phyloP scores from a whole-genome alignment of 2,113 vertebrate genomes.

The Barnardius zonarius region DNA sequence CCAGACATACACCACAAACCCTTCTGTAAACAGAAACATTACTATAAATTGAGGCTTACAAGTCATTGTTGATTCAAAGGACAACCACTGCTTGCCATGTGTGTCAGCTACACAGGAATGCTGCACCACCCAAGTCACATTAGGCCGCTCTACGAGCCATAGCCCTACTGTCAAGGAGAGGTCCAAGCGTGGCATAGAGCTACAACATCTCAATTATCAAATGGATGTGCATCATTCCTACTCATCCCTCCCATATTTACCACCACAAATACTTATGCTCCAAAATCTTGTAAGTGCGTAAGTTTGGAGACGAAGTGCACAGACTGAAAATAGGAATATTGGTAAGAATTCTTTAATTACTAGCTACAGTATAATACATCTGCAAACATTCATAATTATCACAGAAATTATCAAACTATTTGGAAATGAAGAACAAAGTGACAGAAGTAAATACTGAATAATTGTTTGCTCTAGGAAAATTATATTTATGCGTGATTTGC shows the following conservation, averaged over 20 bases:
- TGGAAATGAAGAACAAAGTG: not conserved
- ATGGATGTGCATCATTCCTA: not conserved
- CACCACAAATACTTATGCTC: not conserved
- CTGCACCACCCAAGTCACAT: not conserved
- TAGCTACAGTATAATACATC: not conserved
- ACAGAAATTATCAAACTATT: not conserved
- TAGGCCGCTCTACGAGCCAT: not conserved
- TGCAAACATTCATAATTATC: not conserved
- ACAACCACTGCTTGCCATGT: not conserved
- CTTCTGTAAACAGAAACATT: conserved; percentile 8
- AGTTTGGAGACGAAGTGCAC: not conserved
- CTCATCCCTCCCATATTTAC: not conserved
- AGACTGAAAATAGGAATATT: not conserved
- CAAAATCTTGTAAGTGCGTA: not conserved
- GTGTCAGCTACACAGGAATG: conserved; percentile 3
- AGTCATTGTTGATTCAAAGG: not conserved
- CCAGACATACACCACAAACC: not conserved
- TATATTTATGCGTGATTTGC: not conserved
- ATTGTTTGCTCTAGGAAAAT: not conserved
- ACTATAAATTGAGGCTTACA: not conserved
- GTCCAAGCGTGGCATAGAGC: not conserved
- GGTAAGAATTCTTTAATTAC: not conserved
- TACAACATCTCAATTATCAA: not conserved
- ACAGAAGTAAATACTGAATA: not conserved
- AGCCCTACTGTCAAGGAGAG: not conserved